A percentile compares a stretch with the other conserved stretches of the same genome.
Evolutionary conservation across 2,113 vertebrate species (phyloP).

Genomic region (Galeopterus variegatus): DNA sequence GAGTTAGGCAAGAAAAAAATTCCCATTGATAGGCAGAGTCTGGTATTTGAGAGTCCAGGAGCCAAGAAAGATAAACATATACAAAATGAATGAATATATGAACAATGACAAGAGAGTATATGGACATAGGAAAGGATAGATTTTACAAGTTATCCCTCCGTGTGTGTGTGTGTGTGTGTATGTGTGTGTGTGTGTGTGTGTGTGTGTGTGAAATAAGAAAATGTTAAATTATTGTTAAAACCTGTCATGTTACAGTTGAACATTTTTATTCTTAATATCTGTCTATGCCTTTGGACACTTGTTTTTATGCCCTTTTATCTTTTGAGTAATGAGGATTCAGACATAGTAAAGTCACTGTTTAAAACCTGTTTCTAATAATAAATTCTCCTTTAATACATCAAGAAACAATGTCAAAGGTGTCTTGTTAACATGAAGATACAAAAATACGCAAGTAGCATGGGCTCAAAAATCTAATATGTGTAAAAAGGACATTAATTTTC

Average conservation of each 20-base stretch:
- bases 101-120: background rate
- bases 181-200: background rate
- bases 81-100: background rate
- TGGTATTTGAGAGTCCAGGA: background rate
- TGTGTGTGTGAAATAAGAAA: background rate
- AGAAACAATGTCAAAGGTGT: background rate
- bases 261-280: background rate
- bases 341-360: background rate
- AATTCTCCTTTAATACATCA: background rate
- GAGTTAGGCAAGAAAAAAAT: background rate
- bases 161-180: background rate
- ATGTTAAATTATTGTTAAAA: background rate
- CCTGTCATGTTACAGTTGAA: background rate
- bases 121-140: background rate
- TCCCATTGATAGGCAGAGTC: background rate
- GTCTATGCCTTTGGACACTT: background rate
- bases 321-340: background rate
- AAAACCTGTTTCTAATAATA: constrained; percentile 33
- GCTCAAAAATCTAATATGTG: background rate
- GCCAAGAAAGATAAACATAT: background rate
- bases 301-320: background rate
- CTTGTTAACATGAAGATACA: background rate
- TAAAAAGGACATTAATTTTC: background rate
- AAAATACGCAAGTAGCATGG: background rate
- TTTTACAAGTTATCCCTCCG: background rate